These are phyloP conservation scores for Selene dorsalis DNA, from an alignment of 2,797 vertebrate genomes.

Conservation along the genomic window DNA sequence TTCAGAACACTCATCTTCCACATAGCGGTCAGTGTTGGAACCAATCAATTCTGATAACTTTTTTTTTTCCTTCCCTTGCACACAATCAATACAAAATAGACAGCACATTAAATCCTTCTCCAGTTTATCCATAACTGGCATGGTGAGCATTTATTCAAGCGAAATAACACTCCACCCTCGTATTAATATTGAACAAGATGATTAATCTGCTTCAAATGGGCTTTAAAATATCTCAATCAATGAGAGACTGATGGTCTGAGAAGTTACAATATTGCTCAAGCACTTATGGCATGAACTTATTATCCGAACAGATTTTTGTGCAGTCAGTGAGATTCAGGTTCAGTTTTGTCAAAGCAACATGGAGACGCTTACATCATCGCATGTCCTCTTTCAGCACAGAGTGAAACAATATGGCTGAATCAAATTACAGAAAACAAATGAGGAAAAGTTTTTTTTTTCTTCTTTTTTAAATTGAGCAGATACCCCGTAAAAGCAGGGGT, in stretches of 20 bases:
- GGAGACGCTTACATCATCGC: not conserved
- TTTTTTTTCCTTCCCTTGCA: constrained; percentile 30
- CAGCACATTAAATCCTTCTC: constrained; percentile 56
- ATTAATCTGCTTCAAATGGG: constrained; percentile 68
- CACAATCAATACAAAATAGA: constrained; percentile 67
- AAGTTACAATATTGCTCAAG: constrained; percentile 47
- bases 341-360: constrained; percentile 12
- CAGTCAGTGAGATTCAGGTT: constrained; percentile 14
- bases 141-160: constrained; percentile 63
- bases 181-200: constrained; percentile 61
- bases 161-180: constrained; percentile 58
- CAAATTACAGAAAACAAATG: not conserved
- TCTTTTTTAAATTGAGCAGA: not conserved
- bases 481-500: not conserved
- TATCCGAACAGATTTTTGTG: constrained; percentile 16
- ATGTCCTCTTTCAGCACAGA: not conserved
- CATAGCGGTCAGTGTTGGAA: constrained; percentile 50
- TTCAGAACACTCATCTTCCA: constrained; percentile 42
- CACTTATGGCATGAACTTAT: constrained; percentile 51
- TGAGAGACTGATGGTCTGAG: constrained; percentile 41
- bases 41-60: constrained; percentile 48
- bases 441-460: not conserved
- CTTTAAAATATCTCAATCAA: constrained; percentile 58
- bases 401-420: not conserved
- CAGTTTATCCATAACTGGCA: constrained; percentile 73